Percentiles rank a stretch among this genome's conserved stretches.
phyloP scores from a whole-genome alignment of 2,113 vertebrate species.

The Heterotis niloticus region DNA sequence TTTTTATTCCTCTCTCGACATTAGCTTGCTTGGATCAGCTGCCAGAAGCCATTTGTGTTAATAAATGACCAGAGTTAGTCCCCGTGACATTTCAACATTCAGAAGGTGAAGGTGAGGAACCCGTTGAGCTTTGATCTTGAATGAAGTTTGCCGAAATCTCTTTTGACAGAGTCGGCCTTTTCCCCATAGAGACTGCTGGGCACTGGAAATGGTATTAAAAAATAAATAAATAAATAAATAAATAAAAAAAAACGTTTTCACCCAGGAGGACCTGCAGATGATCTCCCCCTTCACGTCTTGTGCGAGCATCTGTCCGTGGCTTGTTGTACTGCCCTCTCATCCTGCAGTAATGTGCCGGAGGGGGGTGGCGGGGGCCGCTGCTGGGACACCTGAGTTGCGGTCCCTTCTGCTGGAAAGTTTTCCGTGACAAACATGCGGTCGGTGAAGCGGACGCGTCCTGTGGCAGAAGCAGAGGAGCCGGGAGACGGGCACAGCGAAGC shows the following conservation, averaged over 20 bases:
- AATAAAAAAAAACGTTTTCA: background rate
- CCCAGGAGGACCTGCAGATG: background rate
- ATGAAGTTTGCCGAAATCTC: constrained; percentile 35
- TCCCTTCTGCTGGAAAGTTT: constrained; percentile 2
- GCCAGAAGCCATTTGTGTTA: constrained; percentile 42
- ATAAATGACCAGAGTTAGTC: constrained; percentile 27
- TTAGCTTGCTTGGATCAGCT: constrained; percentile 31
- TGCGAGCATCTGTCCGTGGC: constrained; percentile 16
- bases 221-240: background rate
- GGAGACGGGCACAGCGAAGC: background rate
- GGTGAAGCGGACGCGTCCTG: constrained; percentile 2
- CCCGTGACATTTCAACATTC: constrained; percentile 43
- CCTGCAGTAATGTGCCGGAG: background rate
- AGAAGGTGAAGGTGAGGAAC: constrained; percentile 33
- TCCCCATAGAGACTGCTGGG: constrained; percentile 22
- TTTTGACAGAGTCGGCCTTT: constrained; percentile 32
- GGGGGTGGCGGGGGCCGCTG: background rate
- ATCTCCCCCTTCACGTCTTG: background rate
- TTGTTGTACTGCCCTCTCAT: constrained; percentile 5
- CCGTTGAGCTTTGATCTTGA: constrained; percentile 34
- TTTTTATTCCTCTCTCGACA: constrained; percentile 30
- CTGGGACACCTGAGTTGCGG: background rate
- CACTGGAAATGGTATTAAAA: constrained; percentile 22
- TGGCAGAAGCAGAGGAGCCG: background rate
- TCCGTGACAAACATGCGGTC: background rate